A percentile compares a stretch with the other conserved stretches of the same genome.
phyloP scores from a whole-genome alignment of 37 sponge, comb jelly and placozoan species.

The Theonella swinhoei region DNA sequence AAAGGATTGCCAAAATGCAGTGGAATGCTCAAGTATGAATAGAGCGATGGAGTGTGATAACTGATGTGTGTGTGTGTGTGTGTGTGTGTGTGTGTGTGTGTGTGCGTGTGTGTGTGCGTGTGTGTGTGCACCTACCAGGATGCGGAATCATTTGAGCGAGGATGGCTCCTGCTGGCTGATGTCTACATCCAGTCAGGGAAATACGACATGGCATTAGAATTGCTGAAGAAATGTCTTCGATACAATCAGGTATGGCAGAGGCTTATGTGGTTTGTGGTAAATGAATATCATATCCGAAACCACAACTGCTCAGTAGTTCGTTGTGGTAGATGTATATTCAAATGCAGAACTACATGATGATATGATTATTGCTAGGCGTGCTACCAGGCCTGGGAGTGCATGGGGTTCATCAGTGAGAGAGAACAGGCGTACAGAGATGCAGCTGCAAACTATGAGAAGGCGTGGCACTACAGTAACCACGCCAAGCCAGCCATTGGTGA shows the following conservation, averaged over 20 bases:
- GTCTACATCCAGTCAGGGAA: constrained; percentile 92
- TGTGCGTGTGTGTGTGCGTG: not conserved
- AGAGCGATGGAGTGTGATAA: not conserved
- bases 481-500: constrained; percentile 86
- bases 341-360: not conserved
- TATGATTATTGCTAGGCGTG: constrained; percentile 62
- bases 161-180: constrained; percentile 96
- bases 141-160: constrained; percentile 89
- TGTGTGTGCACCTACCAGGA: constrained; percentile 14
- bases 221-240: constrained; percentile 81
- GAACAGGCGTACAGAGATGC: constrained; percentile 94
- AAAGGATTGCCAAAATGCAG: constrained; percentile 85
- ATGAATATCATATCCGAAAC: too few relatives aligned
- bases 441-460: constrained; percentile 89
- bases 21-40: constrained; percentile 61
- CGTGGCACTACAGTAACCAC: constrained; percentile 86
- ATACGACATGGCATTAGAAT: constrained; percentile 91
- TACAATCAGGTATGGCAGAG: constrained; percentile 80
- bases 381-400: constrained; percentile 93
- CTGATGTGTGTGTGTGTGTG: not conserved
- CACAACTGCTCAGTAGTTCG: not conserved
- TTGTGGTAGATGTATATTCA: too few relatives aligned
- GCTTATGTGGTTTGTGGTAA: too few relatives aligned
- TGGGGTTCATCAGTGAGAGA: constrained; percentile 92
- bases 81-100: not conserved